Base-by-base conservation (phyloP, 2,888 invertebrate species). In the Galerucella pusilla region DNA sequence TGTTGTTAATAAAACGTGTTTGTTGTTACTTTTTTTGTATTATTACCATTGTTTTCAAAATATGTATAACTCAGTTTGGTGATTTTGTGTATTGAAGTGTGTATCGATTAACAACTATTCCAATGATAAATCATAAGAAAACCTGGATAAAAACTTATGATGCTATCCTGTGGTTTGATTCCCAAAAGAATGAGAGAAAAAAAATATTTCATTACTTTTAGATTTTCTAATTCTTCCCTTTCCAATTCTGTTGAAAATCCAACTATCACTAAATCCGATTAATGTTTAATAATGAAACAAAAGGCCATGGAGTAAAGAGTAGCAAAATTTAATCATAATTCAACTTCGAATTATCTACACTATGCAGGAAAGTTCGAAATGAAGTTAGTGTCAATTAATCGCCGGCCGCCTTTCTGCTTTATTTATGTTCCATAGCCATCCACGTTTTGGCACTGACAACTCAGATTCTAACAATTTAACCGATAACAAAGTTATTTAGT, bases 311-410 rank as follows among this genome's bases (percentile, higher is more conserved):
- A 59, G 71, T 67, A 65, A 20, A 12, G 59, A 59, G 71, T 67
- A 65, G 35, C 54, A 64, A 54, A 63, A 54, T 75, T 71, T 71
- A 75, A 75, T 72, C 71, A 64, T 67, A 59, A 71, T 72, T 68
- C 52, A 63, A 59, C 61, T 72, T 65, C 65, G 46, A 71, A 64
- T 75, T 75, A 75, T 75, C 75, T 68, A 45, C 75, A 63, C 64
- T 52, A 46, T 68, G 75, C 75, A 75, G 75, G 61, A 49, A 57
- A 71, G 75, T 75, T 75, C 49, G 11, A 59, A 73, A 73, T 69
- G 63, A 65, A 73, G 68, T 73, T 73, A 46, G 46, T 46, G 68
- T 68, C 57, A 45, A 25, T 61, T 69, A 69, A 69, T 69, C 46
- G 45, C 46, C 25, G 25, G 59, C 45, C 46, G 28, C 20, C 20